Percentiles rank a stretch among this genome's conserved stretches.
Conservation (phyloP, 2,113 vertebrate species). For the Rhinogobius similis region DNA sequence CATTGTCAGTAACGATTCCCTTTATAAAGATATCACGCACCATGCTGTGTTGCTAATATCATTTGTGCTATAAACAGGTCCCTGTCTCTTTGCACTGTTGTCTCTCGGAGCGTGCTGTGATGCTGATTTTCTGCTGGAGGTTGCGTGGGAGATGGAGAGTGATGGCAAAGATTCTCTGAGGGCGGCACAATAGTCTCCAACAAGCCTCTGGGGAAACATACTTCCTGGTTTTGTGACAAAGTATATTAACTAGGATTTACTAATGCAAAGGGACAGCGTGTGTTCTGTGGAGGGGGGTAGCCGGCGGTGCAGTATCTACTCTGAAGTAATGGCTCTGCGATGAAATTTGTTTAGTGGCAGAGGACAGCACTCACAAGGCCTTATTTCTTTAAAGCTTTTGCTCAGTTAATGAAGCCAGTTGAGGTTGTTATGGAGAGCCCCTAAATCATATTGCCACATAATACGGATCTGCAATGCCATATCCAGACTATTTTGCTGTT, state of each 20-base stretch:
- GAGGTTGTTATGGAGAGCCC: conserved; percentile 47
- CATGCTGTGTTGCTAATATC: conserved; percentile 54
- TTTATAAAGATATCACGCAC: conserved; percentile 45
- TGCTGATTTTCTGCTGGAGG: conserved; percentile 56
- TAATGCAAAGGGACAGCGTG: conserved; percentile 63
- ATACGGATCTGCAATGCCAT: conserved; percentile 69
- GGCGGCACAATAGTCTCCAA: conserved; percentile 69
- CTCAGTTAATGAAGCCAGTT: conserved; percentile 36
- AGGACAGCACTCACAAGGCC: conserved; percentile 2
- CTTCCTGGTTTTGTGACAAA: conserved; percentile 74
- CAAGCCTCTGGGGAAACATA: conserved; percentile 69
- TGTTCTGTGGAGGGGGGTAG: conserved; percentile 37
- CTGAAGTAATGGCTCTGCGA: conserved; percentile 5
- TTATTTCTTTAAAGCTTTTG: conserved; percentile 23
- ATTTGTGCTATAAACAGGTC: conserved; percentile 53
- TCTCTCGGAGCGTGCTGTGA: conserved; percentile 29
- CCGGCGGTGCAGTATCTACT: conserved; percentile 23
- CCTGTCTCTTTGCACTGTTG: conserved; percentile 54
- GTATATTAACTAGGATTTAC: conserved; percentile 72
- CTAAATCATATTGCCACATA: conserved; percentile 66
- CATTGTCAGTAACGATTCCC: conserved; percentile 41
- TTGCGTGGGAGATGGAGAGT: conserved; percentile 65
- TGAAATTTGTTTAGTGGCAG: conserved; percentile 13
- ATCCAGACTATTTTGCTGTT: conserved; percentile 74
- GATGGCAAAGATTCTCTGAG: conserved; percentile 70